A percentile compares a stretch with the other conserved stretches of the same genome.
phyloP scores from a whole-genome alignment of 1,140 invertebrate species.

The Diuraphis noxia region DNA sequence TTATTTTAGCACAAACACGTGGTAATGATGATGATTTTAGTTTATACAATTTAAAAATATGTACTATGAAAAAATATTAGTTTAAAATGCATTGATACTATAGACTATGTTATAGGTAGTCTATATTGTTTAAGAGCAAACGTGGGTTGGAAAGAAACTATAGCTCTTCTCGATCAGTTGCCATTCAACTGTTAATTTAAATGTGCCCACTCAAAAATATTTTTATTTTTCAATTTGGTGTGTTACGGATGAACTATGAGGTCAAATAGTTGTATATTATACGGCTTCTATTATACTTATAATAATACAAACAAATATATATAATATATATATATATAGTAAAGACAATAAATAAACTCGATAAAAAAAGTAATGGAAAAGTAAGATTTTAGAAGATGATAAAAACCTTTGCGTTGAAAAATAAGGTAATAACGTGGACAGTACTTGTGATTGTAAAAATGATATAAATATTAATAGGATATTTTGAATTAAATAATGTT shows the following conservation, averaged over 20 bases:
- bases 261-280: conserved; percentile 21
- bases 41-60: background rate
- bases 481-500: background rate
- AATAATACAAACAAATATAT: background rate
- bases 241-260: conserved; percentile 16
- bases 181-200: conserved; percentile 36
- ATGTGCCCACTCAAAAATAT: conserved; percentile 20
- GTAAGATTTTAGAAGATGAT: conserved; percentile 5
- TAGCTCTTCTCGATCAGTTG: background rate
- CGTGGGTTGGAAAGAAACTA: background rate
- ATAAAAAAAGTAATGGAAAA: background rate
- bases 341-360: background rate
- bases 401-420: background rate
- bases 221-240: background rate
- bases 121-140: background rate
- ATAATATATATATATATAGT: background rate
- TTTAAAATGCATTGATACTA: background rate
- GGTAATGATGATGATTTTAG: background rate
- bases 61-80: background rate
- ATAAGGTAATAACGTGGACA: background rate
- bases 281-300: background rate
- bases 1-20: background rate
- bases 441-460: background rate
- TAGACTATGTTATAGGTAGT: background rate
- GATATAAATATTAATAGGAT: background rate